Evolutionary conservation across 1,140 invertebrate genomes (phyloP), one percentile per base, ranked within the genome.

Genomic region (Halesus radiatus): DNA sequence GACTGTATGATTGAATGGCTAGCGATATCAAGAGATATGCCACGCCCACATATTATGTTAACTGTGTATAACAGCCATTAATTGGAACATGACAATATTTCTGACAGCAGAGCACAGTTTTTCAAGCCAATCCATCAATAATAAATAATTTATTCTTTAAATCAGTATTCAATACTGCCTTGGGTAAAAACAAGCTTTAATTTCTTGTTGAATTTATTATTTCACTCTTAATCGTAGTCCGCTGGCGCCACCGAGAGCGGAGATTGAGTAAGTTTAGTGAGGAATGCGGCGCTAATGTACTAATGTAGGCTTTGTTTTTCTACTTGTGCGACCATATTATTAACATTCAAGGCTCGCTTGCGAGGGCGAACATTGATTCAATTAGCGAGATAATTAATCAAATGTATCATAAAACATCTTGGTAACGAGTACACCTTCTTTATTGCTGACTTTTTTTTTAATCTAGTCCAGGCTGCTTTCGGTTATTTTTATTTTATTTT

Each of bases 321-420:
- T 16, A 52, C 45, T 16, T 52, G 45, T 53, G 3, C 20, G 22
- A 22, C 45, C 20, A 45, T 72, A 23, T 72, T 52, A 18, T 72
- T 53, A 22, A 72, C 20, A 72, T 72, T 72, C 68, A 72, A 72
- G 68, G 68, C 37, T 72, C 32, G 7, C n/a, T 72, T 72, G 45
- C 45, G 50, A 72, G 45, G 68, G 68, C 68, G 68, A 72, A 72
- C 68, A n/a, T 54, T 72, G 52, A 72, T 72, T 72, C 68, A 72
- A 72, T 72, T 72, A 72, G 50, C 26, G 37, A 15, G 16, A 26
- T 52, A 52, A 72, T 72, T 72, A 72, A 52, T 72, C 62, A 66
- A 66, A 66, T 60, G 5, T 45, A 45, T 45, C 13, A 45, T 45
- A 13, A 45, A 45, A 45, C 10, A 45, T 45, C 37, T 45, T 45